Evolutionary conservation across 2,113 vertebrate genomes (phyloP).

Genomic region (Tapirus terrestris): DNA sequence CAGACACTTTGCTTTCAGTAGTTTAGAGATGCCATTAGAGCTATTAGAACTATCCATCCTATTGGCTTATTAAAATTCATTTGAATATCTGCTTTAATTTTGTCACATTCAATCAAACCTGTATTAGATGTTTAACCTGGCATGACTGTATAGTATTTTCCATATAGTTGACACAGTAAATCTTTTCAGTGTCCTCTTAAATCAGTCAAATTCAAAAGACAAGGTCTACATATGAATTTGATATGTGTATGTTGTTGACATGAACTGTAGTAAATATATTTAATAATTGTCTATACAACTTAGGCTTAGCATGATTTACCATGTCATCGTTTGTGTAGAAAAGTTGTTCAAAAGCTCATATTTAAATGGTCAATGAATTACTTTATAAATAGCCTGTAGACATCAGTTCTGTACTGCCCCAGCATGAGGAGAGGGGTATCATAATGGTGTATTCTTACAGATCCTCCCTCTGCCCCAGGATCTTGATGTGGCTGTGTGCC

Average conservation of each 20-base stretch:
- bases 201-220: background rate
- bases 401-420: background rate
- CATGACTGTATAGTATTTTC: background rate
- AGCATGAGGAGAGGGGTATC: background rate
- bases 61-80: background rate
- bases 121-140: background rate
- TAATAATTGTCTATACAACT: background rate
- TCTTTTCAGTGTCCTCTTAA: background rate
- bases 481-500: background rate
- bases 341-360: background rate
- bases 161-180: background rate
- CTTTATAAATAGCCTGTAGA: background rate
- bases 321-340: background rate
- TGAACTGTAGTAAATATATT: background rate
- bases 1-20: background rate
- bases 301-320: background rate
- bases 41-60: background rate
- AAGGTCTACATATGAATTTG: background rate
- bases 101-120: background rate
- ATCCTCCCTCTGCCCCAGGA: background rate
- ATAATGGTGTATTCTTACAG: too few species aligned
- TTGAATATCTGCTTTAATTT: fast-evolving
- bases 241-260: background rate
- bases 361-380: background rate
- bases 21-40: background rate